A percentile compares a stretch with the other conserved stretches of the same genome.
phyloP scores from a whole-genome alignment of 1,140 invertebrate species.

The Chrysomallon squamiferum region DNA sequence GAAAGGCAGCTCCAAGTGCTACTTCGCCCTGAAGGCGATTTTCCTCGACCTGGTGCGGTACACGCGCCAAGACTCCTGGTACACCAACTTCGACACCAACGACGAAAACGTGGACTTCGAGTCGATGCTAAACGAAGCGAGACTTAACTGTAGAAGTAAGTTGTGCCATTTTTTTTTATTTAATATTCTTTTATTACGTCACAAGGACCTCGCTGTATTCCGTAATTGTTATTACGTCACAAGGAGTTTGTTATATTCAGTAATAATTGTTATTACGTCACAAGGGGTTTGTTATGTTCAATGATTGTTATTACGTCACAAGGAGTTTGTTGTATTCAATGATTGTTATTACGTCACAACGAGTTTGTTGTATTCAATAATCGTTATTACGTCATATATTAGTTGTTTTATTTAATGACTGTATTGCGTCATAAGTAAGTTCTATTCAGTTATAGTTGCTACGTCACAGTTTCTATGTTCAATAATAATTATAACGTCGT shows the following conservation, averaged over 20 bases:
- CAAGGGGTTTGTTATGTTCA: not conserved
- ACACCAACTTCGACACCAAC: conserved; percentile 44
- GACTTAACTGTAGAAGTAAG: conserved; percentile 27
- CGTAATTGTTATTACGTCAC: not conserved
- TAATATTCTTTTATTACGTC: not conserved
- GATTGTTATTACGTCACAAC: too few relatives aligned
- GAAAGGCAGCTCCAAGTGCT: conserved; percentile 28
- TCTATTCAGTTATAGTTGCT: too few relatives aligned
- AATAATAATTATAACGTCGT: too few relatives aligned
- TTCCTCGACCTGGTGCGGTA: conserved; percentile 7
- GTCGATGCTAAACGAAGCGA: conserved; percentile 11
- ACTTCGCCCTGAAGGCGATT: conserved; percentile 33
- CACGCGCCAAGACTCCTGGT: conserved; percentile 7
- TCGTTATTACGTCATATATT: too few relatives aligned
- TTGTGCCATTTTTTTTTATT: not conserved
- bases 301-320: too few relatives aligned
- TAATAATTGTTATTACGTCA: not conserved
- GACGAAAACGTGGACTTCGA: not conserved
- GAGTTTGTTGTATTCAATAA: too few relatives aligned
- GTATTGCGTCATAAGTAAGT: too few relatives aligned
- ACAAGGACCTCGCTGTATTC: not conserved
- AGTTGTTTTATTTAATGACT: too few relatives aligned
- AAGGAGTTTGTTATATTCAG: not conserved
- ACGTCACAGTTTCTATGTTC: too few relatives aligned
- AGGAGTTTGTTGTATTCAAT: too few relatives aligned